Conservation (phyloP, 1,140 invertebrate species). For the Leptinotarsa lineolata region DNA sequence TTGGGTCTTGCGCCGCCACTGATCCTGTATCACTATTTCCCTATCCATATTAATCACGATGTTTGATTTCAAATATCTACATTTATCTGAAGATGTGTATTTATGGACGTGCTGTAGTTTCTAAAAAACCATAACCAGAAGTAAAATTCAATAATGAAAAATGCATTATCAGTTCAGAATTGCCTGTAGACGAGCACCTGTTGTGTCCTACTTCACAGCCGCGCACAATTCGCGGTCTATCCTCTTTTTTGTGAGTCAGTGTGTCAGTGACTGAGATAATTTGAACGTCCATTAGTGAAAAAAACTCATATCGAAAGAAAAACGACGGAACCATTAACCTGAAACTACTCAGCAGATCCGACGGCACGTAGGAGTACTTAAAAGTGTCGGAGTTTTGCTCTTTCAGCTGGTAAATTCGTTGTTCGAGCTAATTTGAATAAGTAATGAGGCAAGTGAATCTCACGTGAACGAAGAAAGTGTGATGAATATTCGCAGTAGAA, state of each 20-base stretch:
- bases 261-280: not conserved
- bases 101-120: too few species aligned
- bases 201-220: not conserved
- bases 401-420: not conserved
- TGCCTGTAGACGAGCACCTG: too few species aligned
- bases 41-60: too few species aligned
- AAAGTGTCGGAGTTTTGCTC: not conserved
- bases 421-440: not conserved
- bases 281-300: not conserved
- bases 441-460: not conserved
- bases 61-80: too few species aligned
- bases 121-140: too few species aligned
- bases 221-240: not conserved
- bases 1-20: too few species aligned
- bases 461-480: not conserved
- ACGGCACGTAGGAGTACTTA: not conserved
- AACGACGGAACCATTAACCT: not conserved
- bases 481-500: not conserved
- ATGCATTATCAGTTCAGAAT: too few species aligned
- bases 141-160: too few species aligned
- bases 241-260: slow-evolving; percentile 1
- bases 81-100: too few species aligned
- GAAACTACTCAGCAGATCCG: slow-evolving; percentile 1
- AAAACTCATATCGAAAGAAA: not conserved
- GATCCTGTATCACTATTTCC: too few species aligned